Evolutionary conservation across 2,797 vertebrate species (phyloP).

Genomic region (Poecilia gillii): DNA sequence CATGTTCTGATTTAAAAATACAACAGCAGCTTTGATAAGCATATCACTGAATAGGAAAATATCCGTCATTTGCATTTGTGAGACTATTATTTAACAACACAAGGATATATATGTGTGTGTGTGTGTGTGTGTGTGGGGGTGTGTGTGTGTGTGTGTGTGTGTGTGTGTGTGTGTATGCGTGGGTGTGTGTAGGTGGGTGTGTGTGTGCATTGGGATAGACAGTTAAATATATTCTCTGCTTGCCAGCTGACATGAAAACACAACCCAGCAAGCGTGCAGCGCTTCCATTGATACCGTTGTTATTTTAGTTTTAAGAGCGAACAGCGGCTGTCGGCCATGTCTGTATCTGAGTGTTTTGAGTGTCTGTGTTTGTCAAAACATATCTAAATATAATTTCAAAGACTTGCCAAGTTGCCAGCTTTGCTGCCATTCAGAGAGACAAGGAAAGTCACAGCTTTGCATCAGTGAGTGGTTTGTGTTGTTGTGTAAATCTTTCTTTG

Average conservation of each 20-base stretch:
- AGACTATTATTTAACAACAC: constrained; percentile 25
- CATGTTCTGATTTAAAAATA: constrained; percentile 42
- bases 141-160: too few relatives aligned
- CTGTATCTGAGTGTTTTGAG: constrained; percentile 16
- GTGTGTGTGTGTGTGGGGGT: too few relatives aligned
- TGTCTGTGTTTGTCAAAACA: constrained; percentile 33
- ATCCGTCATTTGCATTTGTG: constrained; percentile 46
- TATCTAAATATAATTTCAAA: constrained; percentile 66
- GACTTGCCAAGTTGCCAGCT: constrained; percentile 47
- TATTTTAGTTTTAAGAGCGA: constrained; percentile 25
- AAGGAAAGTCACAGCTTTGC: constrained; percentile 31
- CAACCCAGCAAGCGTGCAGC: constrained; percentile 39
- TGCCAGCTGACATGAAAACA: constrained; percentile 59
- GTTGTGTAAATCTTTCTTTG: not conserved
- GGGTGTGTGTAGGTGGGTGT: constrained; percentile 15
- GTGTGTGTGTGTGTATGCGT: not conserved
- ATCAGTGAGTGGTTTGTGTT: constrained; percentile 10
- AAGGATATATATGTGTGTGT: not conserved
- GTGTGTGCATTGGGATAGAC: constrained; percentile 22
- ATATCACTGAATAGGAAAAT: constrained; percentile 23
- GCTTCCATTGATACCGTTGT: constrained; percentile 53
- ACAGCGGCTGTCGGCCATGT: constrained; percentile 35
- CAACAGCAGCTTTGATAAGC: constrained; percentile 37
- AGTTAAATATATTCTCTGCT: constrained; percentile 38
- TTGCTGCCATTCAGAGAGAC: constrained; percentile 48